Evolutionary conservation across 1,140 invertebrate genomes (phyloP).

Genomic region (Plectrocnemia conspersa): DNA sequence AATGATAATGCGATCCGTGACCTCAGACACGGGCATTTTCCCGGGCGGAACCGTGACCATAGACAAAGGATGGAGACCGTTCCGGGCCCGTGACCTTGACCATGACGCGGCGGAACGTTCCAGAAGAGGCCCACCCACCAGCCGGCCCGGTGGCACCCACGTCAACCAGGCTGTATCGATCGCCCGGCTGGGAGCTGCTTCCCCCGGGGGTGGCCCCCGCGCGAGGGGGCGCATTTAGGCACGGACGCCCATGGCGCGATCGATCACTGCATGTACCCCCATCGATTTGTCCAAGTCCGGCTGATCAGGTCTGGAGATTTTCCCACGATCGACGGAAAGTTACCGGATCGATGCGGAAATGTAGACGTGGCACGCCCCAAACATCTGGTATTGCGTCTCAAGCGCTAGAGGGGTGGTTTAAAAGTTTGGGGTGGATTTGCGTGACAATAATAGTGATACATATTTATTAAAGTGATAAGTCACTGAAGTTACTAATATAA

Average conservation of each 20-base stretch:
- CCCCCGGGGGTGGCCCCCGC: background rate
- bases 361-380: background rate
- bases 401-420: background rate
- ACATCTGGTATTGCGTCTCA: background rate
- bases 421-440: too few relatives aligned
- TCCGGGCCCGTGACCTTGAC: constrained; percentile 28
- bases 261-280: too few relatives aligned
- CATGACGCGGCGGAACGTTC: constrained; percentile 27
- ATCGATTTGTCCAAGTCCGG: too few relatives aligned
- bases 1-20: constrained; percentile 25
- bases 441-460: too few relatives aligned
- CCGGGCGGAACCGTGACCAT: constrained; percentile 31
- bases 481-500: too few relatives aligned
- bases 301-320: background rate
- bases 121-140: constrained; percentile 12
- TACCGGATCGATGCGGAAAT: background rate
- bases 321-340: background rate
- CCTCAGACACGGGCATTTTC: constrained; percentile 26
- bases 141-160: constrained; percentile 2
- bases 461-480: too few relatives aligned
- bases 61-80: constrained; percentile 28
- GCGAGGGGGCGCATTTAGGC: constrained; percentile 3
- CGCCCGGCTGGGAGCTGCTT: background rate
- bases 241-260: background rate
- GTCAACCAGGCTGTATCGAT: constrained; percentile 29